These are phyloP conservation scores for Drosophila carrolli DNA, from an alignment of 1,140 invertebrate species.

Conservation along the genomic window DNA sequence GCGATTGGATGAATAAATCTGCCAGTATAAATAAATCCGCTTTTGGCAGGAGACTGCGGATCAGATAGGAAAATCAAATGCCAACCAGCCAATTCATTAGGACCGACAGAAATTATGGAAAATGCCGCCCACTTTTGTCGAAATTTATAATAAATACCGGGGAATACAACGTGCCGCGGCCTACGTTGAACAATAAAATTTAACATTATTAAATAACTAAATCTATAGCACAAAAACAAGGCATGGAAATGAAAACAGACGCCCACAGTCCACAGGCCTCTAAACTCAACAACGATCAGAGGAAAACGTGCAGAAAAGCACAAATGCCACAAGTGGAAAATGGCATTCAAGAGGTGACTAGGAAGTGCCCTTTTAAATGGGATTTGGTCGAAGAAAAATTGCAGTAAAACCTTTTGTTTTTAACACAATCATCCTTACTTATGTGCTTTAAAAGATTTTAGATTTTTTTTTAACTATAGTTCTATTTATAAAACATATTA, in stretches of 20 bases:
- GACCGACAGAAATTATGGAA: slow-evolving; percentile 47
- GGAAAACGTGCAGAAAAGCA: slow-evolving; percentile 49
- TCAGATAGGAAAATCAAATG: slow-evolving; percentile 53
- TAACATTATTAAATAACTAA: slow-evolving; percentile 53
- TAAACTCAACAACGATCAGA: neutral
- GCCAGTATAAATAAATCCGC: slow-evolving; percentile 54
- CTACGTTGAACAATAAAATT: slow-evolving; percentile 51
- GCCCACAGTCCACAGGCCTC: slow-evolving; percentile 35
- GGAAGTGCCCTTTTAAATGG: neutral
- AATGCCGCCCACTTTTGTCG: slow-evolving; percentile 52
- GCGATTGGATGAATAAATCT: slow-evolving; percentile 36
- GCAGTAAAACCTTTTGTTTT: no score
- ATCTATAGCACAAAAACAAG: slow-evolving; percentile 32
- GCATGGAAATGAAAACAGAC: slow-evolving; percentile 50
- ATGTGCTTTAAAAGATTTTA: no score
- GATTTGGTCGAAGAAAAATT: neutral
- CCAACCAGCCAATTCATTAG: slow-evolving; percentile 45
- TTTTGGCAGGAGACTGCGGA: slow-evolving; percentile 25
- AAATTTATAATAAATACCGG: slow-evolving; percentile 48
- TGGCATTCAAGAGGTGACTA: slow-evolving; percentile 1
- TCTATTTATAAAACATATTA: no score
- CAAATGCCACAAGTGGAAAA: slow-evolving; percentile 25
- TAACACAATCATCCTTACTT: no score
- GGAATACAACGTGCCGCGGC: slow-evolving; percentile 39
- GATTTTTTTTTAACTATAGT: no score